Conservation (phyloP, 2,797 vertebrate species). For the Leptatherina wallacei region DNA sequence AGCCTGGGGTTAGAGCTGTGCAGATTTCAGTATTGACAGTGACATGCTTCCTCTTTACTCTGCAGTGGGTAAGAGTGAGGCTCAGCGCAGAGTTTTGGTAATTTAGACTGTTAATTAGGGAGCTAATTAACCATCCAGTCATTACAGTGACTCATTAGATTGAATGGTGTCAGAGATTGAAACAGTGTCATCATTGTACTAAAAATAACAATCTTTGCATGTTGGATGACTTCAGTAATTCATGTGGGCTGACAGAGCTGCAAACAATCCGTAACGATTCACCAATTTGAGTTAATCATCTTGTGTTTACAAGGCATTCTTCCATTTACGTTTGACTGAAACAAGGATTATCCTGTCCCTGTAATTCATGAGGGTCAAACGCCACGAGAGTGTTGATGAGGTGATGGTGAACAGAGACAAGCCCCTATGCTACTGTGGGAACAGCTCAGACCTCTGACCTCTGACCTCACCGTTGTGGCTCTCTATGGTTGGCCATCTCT, state of each 20-base stretch:
- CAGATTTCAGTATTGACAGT: constrained; percentile 11
- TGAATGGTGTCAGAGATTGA: constrained; percentile 60
- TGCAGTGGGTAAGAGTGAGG: constrained; percentile 3
- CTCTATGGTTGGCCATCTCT: constrained; percentile 53
- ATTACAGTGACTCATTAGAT: constrained; percentile 65
- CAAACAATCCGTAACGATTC: not conserved
- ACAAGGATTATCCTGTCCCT: constrained; percentile 30
- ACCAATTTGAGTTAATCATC: constrained; percentile 26
- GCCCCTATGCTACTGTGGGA: constrained; percentile 74
- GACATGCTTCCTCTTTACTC: constrained; percentile 31
- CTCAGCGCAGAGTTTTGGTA: constrained; percentile 22
- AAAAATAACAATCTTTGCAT: constrained; percentile 59
- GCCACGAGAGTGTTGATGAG: constrained; percentile 53
- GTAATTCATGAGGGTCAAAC: constrained; percentile 45
- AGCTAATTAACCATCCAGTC: constrained; percentile 67
- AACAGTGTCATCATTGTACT: constrained; percentile 42
- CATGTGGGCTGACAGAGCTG: constrained; percentile 16
- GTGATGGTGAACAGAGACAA: constrained; percentile 76
- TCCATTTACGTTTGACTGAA: constrained; percentile 33
- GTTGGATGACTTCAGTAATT: constrained; percentile 38
- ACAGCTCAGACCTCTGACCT: constrained; percentile 74
- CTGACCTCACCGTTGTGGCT: constrained; percentile 43
- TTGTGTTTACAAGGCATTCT: constrained; percentile 34
- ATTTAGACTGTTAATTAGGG: constrained; percentile 54
- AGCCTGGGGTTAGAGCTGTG: constrained; percentile 18